phyloP scores from a whole-genome alignment of 2,113 vertebrate species.

The Hoplias malabaricus region DNA sequence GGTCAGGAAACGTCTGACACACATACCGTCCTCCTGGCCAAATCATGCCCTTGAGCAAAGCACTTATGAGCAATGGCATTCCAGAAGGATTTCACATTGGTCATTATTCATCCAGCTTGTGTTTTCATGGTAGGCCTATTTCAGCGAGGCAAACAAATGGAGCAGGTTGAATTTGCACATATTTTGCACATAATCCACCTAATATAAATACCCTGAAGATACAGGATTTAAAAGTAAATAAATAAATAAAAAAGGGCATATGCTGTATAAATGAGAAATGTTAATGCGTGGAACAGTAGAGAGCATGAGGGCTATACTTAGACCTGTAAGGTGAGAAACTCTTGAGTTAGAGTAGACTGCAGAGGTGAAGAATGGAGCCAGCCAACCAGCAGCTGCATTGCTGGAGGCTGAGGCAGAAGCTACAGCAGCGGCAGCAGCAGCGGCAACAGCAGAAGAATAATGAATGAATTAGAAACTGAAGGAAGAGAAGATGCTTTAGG shows the following conservation, averaged over 20 bases:
- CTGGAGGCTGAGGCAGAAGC: conserved; percentile 23
- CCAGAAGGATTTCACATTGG: neutral
- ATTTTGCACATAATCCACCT: conserved; percentile 13
- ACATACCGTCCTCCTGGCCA: neutral
- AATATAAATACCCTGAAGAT: conserved; percentile 7
- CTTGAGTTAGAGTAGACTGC: conserved; percentile 27
- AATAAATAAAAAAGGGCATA: conserved; percentile 32
- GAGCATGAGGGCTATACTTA: conserved; percentile 26
- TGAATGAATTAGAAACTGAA: conserved; percentile 25
- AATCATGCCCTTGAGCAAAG: neutral
- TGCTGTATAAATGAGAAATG: conserved; percentile 30
- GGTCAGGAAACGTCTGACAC: neutral
- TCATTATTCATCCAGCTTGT: neutral
- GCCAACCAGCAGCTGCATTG: conserved; percentile 29
- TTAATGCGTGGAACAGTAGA: conserved; percentile 35
- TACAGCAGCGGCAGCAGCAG: neutral
- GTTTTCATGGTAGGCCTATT: neutral
- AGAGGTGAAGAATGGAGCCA: conserved; percentile 32
- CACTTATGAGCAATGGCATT: neutral
- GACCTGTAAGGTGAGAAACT: conserved; percentile 38
- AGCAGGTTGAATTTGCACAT: neutral
- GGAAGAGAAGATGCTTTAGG: conserved; percentile 13
- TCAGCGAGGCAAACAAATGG: neutral
- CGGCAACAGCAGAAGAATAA: conserved; percentile 1
- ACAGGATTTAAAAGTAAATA: conserved; percentile 2